Conservation (phyloP, 2,113 vertebrate species). For the Montifringilla adamsi region DNA sequence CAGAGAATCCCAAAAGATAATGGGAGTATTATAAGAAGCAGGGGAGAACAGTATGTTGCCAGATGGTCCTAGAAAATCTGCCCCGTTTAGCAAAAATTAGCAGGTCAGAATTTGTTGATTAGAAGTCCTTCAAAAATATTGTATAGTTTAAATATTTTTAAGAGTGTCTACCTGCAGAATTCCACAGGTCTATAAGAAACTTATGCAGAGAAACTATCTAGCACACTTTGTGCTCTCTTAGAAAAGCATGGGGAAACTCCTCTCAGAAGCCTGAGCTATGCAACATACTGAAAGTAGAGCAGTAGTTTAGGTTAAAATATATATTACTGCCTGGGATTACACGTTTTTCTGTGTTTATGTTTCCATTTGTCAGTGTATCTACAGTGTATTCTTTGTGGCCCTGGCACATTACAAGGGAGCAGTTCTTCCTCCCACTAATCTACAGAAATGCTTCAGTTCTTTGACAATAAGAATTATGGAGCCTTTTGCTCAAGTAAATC, state of each 20-base stretch:
- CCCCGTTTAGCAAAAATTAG: neutral
- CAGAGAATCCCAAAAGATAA: neutral
- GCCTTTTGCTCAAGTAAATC: neutral
- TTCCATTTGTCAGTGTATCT: rapidly evolving
- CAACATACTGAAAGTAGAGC: neutral
- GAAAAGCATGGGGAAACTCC: neutral
- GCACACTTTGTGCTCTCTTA: neutral
- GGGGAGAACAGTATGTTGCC: neutral
- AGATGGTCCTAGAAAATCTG: neutral
- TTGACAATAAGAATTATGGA: neutral
- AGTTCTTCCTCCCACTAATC: neutral
- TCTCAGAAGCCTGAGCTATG: neutral
- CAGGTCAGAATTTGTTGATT: neutral
- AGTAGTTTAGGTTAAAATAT: neutral
- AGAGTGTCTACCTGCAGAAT: neutral
- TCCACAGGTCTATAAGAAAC: neutral
- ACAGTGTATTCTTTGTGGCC: neutral
- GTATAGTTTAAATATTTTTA: neutral
- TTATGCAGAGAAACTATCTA: neutral
- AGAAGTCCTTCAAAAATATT: neutral
- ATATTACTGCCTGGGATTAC: neutral
- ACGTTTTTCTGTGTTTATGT: neutral
- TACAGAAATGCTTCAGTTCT: neutral
- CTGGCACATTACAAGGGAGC: neutral
- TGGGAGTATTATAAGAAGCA: neutral